Base-by-base conservation (phyloP, 2,113 vertebrate species). In the Natator depressus region DNA sequence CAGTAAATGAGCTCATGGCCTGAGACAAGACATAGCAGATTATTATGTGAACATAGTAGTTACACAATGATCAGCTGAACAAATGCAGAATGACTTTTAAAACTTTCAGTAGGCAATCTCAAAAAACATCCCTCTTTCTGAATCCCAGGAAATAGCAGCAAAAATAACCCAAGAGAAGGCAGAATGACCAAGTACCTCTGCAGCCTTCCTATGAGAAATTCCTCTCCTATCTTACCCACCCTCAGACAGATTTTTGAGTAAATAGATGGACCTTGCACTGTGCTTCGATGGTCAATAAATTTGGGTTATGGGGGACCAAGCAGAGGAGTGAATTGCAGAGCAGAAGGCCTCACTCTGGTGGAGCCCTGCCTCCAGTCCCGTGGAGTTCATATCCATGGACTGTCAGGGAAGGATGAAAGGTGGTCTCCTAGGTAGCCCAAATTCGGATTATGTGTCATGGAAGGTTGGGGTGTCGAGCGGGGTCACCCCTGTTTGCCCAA, bases 11-110 rank as follows among this genome's bases (percentile, higher is more conserved):
- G 29, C 24, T 62, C 46, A 72, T 87, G 24, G 29, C 49, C n/a
- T 83, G 22, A 24, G 10, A 72, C 5, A 84, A 35, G 54, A 12
- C 62, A 78, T 3, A 55, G 27, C 6, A 86, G 50, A 75, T 57
- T 81, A 82, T 55, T 90, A n/a, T 35, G 50, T 24, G 65, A 81
- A 93, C 91, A 53, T 8, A 76, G 16, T 78, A 85, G 2, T 7
- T 89, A 53, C 19, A 51, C 16, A 85, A 31, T 3, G 72, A 54
- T 31, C 50, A 93, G 35, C 88, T 27, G 87, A 75, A 31, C n/a
- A 89, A 89, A 93, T 93, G 5, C 8, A 19, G 88, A 65, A 75
- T 65, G 50, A 51, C 89, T 91, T 47, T 50, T 81, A 27, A 93
- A 95, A 79, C 2, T 22, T 20, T 90, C 50, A 59, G 9, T 51